Evolutionary conservation across 1,140 invertebrate species (phyloP), one percentile per base, ranked within the genome.

Genomic region (Danaus plexippus): DNA sequence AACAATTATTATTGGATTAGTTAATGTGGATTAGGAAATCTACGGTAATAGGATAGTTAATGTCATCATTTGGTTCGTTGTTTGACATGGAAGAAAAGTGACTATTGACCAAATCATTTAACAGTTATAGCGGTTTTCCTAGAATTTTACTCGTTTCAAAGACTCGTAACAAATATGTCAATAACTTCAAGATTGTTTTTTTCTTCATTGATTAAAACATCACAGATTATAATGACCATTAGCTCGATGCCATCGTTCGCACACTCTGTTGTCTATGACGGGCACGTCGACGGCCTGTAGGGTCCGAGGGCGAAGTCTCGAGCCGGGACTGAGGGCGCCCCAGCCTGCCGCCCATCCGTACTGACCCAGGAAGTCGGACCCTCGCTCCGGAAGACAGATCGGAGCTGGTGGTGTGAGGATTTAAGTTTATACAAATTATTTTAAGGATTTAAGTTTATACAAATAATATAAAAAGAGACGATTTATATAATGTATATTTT

Each of bases 271-370:
- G 77, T 96, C 94, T 49, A 97, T 92, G 43, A 97, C 94, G 1
- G 96, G 96, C 56, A 98, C 96, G 81, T 97, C 95, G 0, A 97
- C 96, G 2, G 96, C 94, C 86, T 97, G 96, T 32, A 98, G 87
- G 0, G 95, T 97, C 75, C 96, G 95, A 8, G 96, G 96, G 11
- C 96, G 88, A 46, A 97, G 85, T 67, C 95, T 89, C 1, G 96
- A 97, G 41, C 96, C 96, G 76, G 89, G 88, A 85, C 90, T 94
- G n/a, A 97, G 86, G 7, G 96, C 96, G 18, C 96, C 96, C 96
- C 96, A 98, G 41, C 96, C 96, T 0, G 96, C 95, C 11, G 95
- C 96, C 91, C 95, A 97, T 4, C 95, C 96, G 61, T 94, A 95
- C 78, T 96, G 93, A 7, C 96, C 96, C 9, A 96, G 85, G 80